Percentiles rank a stretch among this genome's conserved stretches.
These are phyloP conservation scores for Mico argentatus DNA, from an alignment of 2,797 vertebrate genomes.

Conservation along the genomic window DNA sequence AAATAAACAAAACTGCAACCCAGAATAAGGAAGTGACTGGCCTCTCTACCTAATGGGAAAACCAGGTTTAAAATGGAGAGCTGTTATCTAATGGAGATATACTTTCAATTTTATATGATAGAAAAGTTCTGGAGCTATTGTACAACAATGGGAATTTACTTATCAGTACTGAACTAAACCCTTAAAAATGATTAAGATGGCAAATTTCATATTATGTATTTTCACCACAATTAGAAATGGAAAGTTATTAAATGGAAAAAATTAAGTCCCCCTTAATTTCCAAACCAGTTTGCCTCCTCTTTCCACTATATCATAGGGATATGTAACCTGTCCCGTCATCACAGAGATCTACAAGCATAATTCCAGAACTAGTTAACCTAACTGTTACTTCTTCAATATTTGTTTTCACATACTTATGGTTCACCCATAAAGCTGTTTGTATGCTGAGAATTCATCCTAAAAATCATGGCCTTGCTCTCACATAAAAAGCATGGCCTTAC, in stretches of 20 bases:
- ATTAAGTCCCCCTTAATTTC: background rate
- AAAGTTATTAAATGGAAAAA: background rate
- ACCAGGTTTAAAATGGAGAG: background rate
- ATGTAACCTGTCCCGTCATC: background rate
- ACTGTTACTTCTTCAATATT: background rate
- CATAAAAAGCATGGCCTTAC: background rate
- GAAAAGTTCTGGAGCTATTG: background rate
- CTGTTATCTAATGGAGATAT: background rate
- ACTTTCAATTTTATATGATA: background rate
- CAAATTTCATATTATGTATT: background rate
- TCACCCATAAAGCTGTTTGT: background rate
- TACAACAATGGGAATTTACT: background rate
- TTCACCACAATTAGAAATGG: background rate
- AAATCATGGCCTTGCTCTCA: background rate
- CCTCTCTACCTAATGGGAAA: background rate
- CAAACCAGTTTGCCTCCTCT: background rate
- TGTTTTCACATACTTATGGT: background rate
- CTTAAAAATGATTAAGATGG: background rate
- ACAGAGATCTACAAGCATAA: background rate
- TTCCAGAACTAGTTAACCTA: background rate
- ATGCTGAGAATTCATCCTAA: background rate
- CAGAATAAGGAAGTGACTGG: background rate
- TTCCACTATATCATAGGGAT: background rate
- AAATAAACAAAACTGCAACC: slow-evolving; percentile 26
- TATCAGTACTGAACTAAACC: background rate